Conservation (phyloP, 2,797 vertebrate genomes). For the Coregonus ussuriensis region DNA sequence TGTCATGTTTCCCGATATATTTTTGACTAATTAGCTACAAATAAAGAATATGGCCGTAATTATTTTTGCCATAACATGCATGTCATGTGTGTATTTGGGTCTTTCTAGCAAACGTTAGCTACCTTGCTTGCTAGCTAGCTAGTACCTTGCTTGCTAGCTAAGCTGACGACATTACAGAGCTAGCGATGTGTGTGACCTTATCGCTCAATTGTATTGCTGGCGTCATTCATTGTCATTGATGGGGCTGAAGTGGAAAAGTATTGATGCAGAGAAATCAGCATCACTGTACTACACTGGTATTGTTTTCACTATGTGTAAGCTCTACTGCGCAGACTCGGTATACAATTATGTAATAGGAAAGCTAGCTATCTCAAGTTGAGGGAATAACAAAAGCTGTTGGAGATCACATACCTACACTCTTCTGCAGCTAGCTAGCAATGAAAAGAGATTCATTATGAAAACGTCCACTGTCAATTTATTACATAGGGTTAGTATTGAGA, state of each 20-base stretch:
- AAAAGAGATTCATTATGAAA: not conserved
- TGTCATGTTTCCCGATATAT: not conserved
- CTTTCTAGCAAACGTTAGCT: constrained; percentile 1
- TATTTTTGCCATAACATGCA: not conserved
- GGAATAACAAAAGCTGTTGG: not conserved
- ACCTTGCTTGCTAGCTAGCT: not conserved
- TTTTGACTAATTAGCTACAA: not conserved
- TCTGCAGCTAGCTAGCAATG: not conserved
- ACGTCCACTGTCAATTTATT: not conserved
- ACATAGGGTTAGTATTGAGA: too few relatives aligned
- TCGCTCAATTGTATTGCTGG: not conserved
- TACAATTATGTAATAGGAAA: constrained; percentile 33
- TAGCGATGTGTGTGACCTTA: not conserved
- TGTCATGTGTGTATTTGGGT: not conserved
- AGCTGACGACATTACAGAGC: not conserved
- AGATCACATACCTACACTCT: not conserved
- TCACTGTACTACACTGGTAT: not conserved
- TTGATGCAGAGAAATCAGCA: too few relatives aligned
- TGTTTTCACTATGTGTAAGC: constrained; percentile 9
- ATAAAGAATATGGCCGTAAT: not conserved
- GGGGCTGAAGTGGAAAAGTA: not conserved
- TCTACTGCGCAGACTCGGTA: constrained; percentile 43
- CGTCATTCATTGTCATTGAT: not conserved
- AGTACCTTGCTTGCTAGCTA: not conserved
- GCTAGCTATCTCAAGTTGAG: constrained; percentile 9